Evolutionary conservation across 2,113 vertebrate genomes (phyloP), one percentile per base, ranked within the genome.

Genomic region (Puntigrus tetrazona): DNA sequence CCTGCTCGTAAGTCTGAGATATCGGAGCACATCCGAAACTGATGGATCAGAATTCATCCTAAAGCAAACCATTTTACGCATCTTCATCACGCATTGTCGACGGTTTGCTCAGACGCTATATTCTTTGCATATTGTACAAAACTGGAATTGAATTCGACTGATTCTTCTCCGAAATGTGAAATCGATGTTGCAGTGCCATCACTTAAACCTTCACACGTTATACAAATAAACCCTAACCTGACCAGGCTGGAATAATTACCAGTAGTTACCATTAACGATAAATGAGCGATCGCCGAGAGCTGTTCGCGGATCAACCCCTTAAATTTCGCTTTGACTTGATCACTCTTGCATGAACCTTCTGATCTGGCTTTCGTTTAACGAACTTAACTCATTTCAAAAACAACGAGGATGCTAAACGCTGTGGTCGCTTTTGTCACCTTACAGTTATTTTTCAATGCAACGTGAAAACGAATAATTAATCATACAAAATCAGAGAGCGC

Each of bases 361-460:
- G 76, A 57, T 75, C 57, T 29, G 20, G 70, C 1, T 36, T 59
- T 41, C 11, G 7, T 82, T 72, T 61, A 83, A 78, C 63, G 25
- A 78, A 57, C 67, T 83, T 4, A 78, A 57, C 67, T 83, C 6
- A 29, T 83, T 86, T 73, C 47, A 27, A 70, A 86, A 34, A 78
- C 81, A 70, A 73, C 20, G 57, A 65, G 84, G 84, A 61, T 65
- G 57, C 4, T 38, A 80, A 86, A 86, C 31, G 81, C 78, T 25
- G 63, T 73, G 81, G 81, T 86, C 22, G 63, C n/a, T 78, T 78
- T 72, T 25, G 73, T 86, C 78, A 73, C n/a, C 29, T 73, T 41
- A 13, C 63, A 7, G 20, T 38, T 47, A 16, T 63, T 31, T 61
- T 31, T 41, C n/a, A 83, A 69, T 82, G 43, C 72, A 67, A 47